These are phyloP conservation scores for Pseudomyrmex pallidus DNA, from an alignment of 1,140 invertebrate genomes.

Conservation along the genomic window DNA sequence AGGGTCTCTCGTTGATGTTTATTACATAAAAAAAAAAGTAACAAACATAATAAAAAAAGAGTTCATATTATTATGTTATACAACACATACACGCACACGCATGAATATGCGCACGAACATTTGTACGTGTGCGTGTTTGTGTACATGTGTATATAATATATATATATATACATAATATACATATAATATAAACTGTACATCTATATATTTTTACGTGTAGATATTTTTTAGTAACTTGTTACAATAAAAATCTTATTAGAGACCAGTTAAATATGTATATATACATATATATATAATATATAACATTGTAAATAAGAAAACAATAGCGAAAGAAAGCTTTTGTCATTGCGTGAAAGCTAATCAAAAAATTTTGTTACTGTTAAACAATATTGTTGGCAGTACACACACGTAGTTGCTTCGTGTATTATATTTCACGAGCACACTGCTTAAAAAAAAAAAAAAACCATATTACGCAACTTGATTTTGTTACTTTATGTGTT, in stretches of 20 bases:
- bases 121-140: conserved; percentile 68
- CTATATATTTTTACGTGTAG: conserved; percentile 78
- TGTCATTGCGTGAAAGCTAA: conserved; percentile 43
- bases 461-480: conserved; percentile 22
- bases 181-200: no score
- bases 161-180: conserved; percentile 72
- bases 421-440: conserved; percentile 18
- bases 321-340: conserved; percentile 53
- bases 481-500: conserved; percentile 63
- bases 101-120: conserved; percentile 35
- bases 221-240: conserved; percentile 82
- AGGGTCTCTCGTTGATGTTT: conserved; percentile 64
- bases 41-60: conserved; percentile 23
- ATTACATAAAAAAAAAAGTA: conserved; percentile 9
- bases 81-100: conserved; percentile 14
- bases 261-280: conserved; percentile 60
- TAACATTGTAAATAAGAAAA: conserved; percentile 64
- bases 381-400: conserved; percentile 34
- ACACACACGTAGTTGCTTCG: neutral
- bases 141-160: conserved; percentile 72
- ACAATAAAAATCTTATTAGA: conserved; percentile 68
- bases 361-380: conserved; percentile 68
- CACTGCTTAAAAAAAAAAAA: conserved; percentile 16
- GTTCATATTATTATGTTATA: conserved; percentile 31
- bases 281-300: conserved; percentile 64